A percentile compares a stretch with the other conserved stretches of the same genome.
These are phyloP conservation scores for Pachydiplax longipennis DNA, from an alignment of 2,888 invertebrate species.

Conservation along the genomic window DNA sequence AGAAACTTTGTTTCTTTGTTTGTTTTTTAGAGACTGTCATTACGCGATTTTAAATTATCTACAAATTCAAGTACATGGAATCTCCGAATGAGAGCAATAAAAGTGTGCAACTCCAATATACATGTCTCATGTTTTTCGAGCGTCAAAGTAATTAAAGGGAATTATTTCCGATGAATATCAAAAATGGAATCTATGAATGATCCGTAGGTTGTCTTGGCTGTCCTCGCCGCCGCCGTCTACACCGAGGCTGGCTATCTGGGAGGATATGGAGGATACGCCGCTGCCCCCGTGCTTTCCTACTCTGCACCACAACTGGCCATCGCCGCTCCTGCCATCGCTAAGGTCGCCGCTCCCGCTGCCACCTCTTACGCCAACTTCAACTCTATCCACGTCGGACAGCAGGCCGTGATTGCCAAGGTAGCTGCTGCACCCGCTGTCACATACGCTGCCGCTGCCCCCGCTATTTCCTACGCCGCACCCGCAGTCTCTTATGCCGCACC, in stretches of 20 bases:
- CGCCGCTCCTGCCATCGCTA: neutral
- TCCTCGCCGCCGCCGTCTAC: constrained; percentile 38
- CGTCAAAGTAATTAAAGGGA: no score
- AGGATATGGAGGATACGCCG: neutral
- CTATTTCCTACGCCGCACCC: neutral
- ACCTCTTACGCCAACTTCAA: constrained; percentile 46
- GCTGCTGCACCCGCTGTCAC: constrained; percentile 26
- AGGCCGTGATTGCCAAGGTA: constrained; percentile 40
- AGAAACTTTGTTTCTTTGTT: no score
- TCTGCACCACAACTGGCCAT: constrained; percentile 6
- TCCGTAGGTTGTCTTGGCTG: constrained; percentile 4
- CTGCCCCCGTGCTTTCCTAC: neutral
- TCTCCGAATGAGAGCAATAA: no score
- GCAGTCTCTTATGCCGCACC: constrained; percentile 15
- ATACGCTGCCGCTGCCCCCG: constrained; percentile 10
- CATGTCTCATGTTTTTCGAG: no score
- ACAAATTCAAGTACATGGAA: no score
- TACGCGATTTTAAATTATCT: no score
- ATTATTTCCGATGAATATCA: neutral
- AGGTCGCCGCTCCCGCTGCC: constrained; percentile 45
- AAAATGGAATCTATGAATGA: no score
- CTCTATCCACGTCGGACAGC: constrained; percentile 45
- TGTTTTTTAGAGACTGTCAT: no score
- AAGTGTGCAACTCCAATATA: no score
- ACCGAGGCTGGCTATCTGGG: constrained; percentile 12